Conservation (phyloP, 2,888 invertebrate species). For the Eristalinus sepulchralis region DNA sequence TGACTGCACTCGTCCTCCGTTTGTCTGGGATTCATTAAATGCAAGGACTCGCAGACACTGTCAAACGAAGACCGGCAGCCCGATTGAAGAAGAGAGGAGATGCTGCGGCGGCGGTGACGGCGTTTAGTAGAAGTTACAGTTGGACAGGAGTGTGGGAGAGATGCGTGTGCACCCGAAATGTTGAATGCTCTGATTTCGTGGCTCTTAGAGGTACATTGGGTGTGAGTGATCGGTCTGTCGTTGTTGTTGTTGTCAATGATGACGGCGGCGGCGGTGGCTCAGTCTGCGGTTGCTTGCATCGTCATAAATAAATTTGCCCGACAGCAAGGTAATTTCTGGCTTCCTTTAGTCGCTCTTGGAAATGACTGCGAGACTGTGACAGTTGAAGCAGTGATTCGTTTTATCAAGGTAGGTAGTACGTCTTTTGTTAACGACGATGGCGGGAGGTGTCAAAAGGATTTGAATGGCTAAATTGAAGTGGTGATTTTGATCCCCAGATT, state of each 20-base stretch:
- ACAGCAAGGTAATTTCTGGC: conserved; percentile 43
- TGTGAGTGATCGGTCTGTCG: background rate
- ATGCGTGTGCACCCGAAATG: conserved; percentile 56
- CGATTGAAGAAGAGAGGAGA: conserved; percentile 21
- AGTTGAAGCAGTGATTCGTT: conserved; percentile 27
- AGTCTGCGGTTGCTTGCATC: conserved; percentile 32
- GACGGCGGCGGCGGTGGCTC: background rate
- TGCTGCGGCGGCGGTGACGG: too few species aligned
- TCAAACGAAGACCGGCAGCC: conserved; percentile 25
- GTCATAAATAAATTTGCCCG: conserved; percentile 57
- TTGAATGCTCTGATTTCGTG: conserved; percentile 48
- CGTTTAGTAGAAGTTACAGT: background rate
- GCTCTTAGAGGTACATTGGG: background rate
- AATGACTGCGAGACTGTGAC: conserved; percentile 33
- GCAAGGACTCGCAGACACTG: conserved; percentile 56
- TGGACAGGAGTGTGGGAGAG: background rate
- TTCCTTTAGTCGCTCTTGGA: conserved; percentile 48
- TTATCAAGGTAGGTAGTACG: conserved; percentile 15
- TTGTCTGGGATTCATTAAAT: conserved; percentile 67
- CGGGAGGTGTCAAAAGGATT: too few species aligned
- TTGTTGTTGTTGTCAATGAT: background rate
- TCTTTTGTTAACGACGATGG: background rate
- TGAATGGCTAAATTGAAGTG: too few species aligned
- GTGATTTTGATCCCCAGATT: too few species aligned
- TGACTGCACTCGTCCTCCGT: conserved; percentile 32